Evolutionary conservation across 2,888 invertebrate genomes (phyloP).

Genomic region (Tenthredo amoena): DNA sequence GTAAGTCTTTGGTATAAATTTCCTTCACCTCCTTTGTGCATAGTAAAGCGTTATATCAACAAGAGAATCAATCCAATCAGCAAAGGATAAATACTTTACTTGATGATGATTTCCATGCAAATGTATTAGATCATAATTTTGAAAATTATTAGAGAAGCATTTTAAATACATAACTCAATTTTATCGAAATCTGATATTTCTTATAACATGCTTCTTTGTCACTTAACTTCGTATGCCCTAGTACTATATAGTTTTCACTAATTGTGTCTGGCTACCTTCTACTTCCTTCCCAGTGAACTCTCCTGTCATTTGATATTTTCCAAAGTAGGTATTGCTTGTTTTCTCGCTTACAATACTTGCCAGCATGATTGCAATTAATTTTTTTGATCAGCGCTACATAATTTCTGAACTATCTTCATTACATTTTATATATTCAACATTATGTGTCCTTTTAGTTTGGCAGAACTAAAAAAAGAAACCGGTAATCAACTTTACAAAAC

Average conservation of each 20-base stretch:
- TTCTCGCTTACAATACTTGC: not conserved
- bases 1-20: conserved; percentile 28
- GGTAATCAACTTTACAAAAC: conserved; percentile 94
- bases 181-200: not conserved
- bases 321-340: not conserved
- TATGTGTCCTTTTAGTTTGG: conserved; percentile 81
- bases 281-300: not conserved
- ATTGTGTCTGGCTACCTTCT: not conserved
- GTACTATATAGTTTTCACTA: not conserved
- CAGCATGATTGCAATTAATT: not conserved
- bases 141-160: not conserved
- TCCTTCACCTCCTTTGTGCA: not conserved
- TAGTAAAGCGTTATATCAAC: not conserved
- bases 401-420: not conserved
- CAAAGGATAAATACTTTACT: not conserved
- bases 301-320: not conserved
- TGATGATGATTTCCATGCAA: not conserved
- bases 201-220: not conserved
- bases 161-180: not conserved
- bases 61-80: not conserved
- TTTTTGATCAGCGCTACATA: not conserved
- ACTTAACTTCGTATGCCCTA: not conserved
- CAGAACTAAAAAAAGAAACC: conserved; percentile 91
- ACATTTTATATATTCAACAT: conserved; percentile 22
- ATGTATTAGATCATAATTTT: not conserved